phyloP scores from a whole-genome alignment of 2,888 invertebrate genomes.

The Monoplex corrugatus region DNA sequence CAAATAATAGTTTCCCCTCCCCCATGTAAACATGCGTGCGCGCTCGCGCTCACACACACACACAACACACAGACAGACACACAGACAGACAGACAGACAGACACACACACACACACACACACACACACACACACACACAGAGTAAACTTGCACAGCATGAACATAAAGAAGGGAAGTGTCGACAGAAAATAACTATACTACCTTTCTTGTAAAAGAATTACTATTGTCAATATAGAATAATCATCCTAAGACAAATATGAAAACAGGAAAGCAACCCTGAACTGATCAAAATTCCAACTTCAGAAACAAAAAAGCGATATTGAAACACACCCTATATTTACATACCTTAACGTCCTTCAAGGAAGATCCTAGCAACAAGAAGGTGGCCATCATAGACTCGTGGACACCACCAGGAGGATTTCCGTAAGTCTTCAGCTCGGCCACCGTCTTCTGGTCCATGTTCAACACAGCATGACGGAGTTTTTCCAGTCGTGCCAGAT shows the following conservation, averaged over 20 bases:
- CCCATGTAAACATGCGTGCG: too few relatives aligned
- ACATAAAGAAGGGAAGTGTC: too few relatives aligned
- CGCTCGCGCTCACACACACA: not conserved
- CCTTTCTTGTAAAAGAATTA: too few relatives aligned
- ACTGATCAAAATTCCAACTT: too few relatives aligned
- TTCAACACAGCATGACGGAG: slow-evolving; percentile 74
- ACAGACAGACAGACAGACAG: not conserved
- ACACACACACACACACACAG: slow-evolving; percentile 19
- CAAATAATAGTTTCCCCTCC: not conserved
- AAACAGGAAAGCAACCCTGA: too few relatives aligned
- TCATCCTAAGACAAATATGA: too few relatives aligned
- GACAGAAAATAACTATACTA: too few relatives aligned
- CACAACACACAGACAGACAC: not conserved
- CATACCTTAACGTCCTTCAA: slow-evolving; percentile 73
- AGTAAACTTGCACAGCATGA: too few relatives aligned
- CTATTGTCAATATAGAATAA: too few relatives aligned
- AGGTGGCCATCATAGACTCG: slow-evolving; percentile 75
- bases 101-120: slow-evolving; percentile 3
- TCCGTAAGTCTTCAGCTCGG: slow-evolving; percentile 77
- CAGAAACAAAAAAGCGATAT: too few relatives aligned
- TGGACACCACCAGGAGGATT: slow-evolving; percentile 77
- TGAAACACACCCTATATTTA: too few relatives aligned
- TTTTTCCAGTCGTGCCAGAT: slow-evolving; percentile 71
- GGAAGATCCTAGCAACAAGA: slow-evolving; percentile 73
- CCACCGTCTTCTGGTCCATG: slow-evolving; percentile 77